These are phyloP conservation scores for Dendrolimus punctatus DNA, from an alignment of 1,140 invertebrate species.

Conservation along the genomic window DNA sequence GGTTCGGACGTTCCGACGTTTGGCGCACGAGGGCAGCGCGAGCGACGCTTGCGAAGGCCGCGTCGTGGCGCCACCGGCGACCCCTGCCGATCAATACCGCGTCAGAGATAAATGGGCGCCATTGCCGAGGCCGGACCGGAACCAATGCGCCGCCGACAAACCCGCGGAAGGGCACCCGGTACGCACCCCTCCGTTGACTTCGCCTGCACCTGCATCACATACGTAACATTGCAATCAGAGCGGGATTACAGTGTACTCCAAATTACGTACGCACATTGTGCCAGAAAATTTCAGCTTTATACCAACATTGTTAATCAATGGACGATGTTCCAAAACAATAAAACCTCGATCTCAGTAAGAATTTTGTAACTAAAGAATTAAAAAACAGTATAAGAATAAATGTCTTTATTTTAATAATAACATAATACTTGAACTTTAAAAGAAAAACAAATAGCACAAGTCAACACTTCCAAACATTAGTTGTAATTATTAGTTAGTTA, in stretches of 20 bases:
- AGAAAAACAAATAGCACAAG: constrained; percentile 35
- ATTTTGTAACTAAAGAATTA: too few relatives aligned
- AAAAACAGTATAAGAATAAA: constrained; percentile 7
- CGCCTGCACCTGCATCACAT: too few relatives aligned
- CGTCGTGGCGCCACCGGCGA: constrained; percentile 43
- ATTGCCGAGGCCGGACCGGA: constrained; percentile 14
- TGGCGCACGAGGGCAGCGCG: constrained; percentile 29
- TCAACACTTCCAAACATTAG: constrained; percentile 11
- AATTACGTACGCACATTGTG: too few relatives aligned
- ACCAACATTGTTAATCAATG: too few relatives aligned
- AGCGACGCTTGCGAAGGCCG: constrained; percentile 23
- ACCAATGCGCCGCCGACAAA: constrained; percentile 3
- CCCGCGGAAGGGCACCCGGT: too few relatives aligned
- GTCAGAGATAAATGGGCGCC: constrained; percentile 11
- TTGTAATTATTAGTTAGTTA: neutral
- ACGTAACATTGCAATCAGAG: too few relatives aligned
- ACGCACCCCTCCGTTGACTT: too few relatives aligned
- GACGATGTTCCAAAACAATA: too few relatives aligned
- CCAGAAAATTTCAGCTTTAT: too few relatives aligned
- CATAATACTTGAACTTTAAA: constrained; percentile 34
- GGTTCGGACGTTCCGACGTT: constrained; percentile 58
- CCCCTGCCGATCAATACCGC: constrained; percentile 30
- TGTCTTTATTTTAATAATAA: constrained; percentile 33
- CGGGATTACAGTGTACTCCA: too few relatives aligned
- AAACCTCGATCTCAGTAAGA: too few relatives aligned